A percentile compares a stretch with the other conserved stretches of the same genome.
Evolutionary conservation across 2,797 vertebrate genomes (phyloP).

Genomic region (Eulemur albifrons): DNA sequence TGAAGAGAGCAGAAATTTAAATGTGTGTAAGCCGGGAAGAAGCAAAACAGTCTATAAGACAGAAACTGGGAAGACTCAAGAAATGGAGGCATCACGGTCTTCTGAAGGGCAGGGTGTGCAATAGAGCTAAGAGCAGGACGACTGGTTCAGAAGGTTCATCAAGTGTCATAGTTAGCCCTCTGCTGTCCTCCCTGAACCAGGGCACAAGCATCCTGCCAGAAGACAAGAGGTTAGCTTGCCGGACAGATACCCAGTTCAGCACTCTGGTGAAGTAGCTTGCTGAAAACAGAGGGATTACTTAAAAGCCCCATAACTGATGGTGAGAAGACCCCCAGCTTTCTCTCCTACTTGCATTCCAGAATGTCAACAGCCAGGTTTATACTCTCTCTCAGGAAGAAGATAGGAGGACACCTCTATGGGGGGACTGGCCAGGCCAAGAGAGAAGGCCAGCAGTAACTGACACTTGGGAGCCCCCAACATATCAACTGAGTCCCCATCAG

Average conservation of each 20-base stretch:
- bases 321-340: background rate
- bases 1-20: background rate
- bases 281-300: background rate
- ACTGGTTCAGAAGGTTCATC: background rate
- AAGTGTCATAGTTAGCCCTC: background rate
- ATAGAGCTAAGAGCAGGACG: background rate
- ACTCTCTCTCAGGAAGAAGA: background rate
- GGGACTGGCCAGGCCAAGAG: background rate
- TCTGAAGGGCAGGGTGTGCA: background rate
- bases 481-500: background rate
- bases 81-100: conserved; percentile 28
- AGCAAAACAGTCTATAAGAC: background rate
- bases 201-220: background rate
- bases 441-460: background rate
- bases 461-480: background rate
- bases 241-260: background rate
- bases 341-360: background rate
- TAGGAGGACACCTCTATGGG: background rate
- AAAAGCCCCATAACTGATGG: background rate
- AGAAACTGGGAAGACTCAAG: conserved; percentile 41
- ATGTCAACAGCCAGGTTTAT: background rate
- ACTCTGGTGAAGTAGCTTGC: background rate
- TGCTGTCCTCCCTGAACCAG: background rate
- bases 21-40: background rate
- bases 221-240: conserved; percentile 48